Conservation (phyloP, 1,140 invertebrate genomes). For the Sycophila sp. region DNA sequence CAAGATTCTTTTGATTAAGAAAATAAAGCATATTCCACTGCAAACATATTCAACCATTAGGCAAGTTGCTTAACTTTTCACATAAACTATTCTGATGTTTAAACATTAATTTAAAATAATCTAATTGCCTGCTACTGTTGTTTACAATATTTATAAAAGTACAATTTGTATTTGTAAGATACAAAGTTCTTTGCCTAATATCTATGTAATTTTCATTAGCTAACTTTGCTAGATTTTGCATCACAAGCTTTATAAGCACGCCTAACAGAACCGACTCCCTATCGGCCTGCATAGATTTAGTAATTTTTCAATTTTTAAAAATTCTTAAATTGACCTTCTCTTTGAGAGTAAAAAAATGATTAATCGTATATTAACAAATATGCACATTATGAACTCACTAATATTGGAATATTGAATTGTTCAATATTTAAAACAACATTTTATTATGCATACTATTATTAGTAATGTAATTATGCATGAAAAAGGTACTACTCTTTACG, state of each 20-base stretch:
- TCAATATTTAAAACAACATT: not conserved
- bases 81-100: not conserved
- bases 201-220: constrained; percentile 39
- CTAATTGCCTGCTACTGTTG: constrained; percentile 19
- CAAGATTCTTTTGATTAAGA: constrained; percentile 33
- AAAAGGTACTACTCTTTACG: not conserved
- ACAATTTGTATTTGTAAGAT: constrained; percentile 38
- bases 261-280: constrained; percentile 25
- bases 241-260: constrained; percentile 48
- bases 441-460: too few species aligned
- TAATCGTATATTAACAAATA: not conserved
- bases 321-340: constrained; percentile 5
- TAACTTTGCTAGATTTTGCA: constrained; percentile 42
- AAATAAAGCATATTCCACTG: constrained; percentile 10
- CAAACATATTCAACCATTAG: not conserved
- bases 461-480: not conserved
- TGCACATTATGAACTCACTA: not conserved
- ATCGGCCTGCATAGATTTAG: constrained; percentile 4
- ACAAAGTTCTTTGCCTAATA: constrained; percentile 5
- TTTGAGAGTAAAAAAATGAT: not conserved
- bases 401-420: not conserved
- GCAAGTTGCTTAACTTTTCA: not conserved
- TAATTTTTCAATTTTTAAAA: constrained; percentile 17
- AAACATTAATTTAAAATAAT: constrained; percentile 8
- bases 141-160: constrained; percentile 37